These are phyloP conservation scores for Tetragnatha montana DNA, from an alignment of 2,888 invertebrate species.

Conservation along the genomic window DNA sequence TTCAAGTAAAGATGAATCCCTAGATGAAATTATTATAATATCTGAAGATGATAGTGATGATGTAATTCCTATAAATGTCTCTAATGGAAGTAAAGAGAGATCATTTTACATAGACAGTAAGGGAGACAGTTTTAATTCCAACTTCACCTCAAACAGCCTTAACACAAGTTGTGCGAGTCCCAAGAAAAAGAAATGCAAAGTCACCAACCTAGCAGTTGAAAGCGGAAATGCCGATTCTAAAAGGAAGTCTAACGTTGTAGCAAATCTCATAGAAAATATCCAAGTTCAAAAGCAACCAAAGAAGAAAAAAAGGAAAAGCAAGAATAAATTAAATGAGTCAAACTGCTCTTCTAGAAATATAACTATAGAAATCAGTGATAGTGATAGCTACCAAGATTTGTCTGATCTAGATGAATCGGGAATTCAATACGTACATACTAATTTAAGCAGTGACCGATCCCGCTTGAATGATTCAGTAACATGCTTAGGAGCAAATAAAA, in stretches of 20 bases:
- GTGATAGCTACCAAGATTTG: conserved; percentile 29
- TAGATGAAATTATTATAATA: not conserved
- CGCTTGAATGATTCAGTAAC: no score
- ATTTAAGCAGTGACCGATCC: not conserved
- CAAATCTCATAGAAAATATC: conserved; percentile 6
- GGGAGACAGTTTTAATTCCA: not conserved
- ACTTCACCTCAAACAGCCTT: not conserved
- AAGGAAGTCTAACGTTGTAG: conserved; percentile 13
- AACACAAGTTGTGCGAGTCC: not conserved
- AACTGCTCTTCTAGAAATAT: not conserved
- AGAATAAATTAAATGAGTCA: not conserved
- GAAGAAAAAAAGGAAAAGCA: not conserved
- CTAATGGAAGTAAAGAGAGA: not conserved
- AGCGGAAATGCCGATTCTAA: not conserved
- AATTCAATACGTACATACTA: not conserved
- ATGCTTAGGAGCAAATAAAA: no score
- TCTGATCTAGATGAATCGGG: not conserved
- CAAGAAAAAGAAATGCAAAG: not conserved
- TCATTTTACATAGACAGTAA: not conserved
- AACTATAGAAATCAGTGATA: conserved; percentile 20
- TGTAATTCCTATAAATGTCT: no score
- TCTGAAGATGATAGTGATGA: not conserved
- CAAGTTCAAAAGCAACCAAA: not conserved
- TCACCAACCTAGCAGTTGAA: not conserved
- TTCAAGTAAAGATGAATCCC: not conserved